Evolutionary conservation across 2,888 invertebrate genomes (phyloP), one percentile per base, ranked within the genome.

Genomic region (Lacanobia oleracea): DNA sequence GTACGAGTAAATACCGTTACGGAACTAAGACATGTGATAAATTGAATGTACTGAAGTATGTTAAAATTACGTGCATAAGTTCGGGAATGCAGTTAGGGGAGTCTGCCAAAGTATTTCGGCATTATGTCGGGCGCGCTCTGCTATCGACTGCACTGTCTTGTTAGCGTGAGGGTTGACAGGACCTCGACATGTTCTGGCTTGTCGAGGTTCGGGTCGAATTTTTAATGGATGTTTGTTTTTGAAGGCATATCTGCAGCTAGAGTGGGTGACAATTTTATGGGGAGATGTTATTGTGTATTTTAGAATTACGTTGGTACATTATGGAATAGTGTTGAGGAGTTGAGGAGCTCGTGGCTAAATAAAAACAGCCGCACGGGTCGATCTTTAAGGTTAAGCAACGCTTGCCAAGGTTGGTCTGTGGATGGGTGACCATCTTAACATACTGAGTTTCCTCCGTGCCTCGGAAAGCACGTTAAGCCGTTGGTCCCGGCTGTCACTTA

Each of bases 1-100:
- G 60, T 81, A 76, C 12, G 14, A 0, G 64, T 76, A 81, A 81
- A 78, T 61, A 81, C 54, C 33, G 21, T 64, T 59, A 71, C 21
- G 51, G 53, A 43, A 61, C 14, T 27, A 50, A 51, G 82, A 72
- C 82, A 43, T 60, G 60, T 77, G 78, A 79, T 77, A 82, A 79
- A 79, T 79, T 82, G 78, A 71, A 72, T 78, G 66, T 63, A 51
- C 54, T 4, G 37, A 81, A 79, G 72, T 72, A 82, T 82, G 78
- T 48, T 43, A 21, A 79, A 79, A 82, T 79, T 79, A 82, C 67
- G 21, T 76, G 81, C 77, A 81, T 56, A 77, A 81, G 50, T 79
- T 72, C 7, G 33, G 43, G 54, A 59, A 71, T 78, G 78, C 78
- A 78, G 65, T 77, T 78, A 71, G 48, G 37, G 14, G 12, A 72